phyloP scores from a whole-genome alignment of 2,797 vertebrate genomes.

The Danionella dracula region DNA sequence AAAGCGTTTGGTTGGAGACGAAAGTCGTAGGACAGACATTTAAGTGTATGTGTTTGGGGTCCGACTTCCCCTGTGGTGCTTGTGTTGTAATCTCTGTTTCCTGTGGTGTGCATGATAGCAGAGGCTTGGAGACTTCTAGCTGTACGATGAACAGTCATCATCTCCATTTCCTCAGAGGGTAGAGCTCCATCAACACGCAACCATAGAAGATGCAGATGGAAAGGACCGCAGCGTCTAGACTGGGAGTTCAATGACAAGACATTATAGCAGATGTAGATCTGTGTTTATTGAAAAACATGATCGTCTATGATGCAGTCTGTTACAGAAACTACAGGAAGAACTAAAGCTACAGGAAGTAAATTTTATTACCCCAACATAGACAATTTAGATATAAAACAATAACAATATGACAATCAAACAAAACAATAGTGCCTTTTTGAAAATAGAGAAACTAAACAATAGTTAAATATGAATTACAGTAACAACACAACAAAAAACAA shows the following conservation, averaged over 20 bases:
- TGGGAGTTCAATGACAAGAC: not conserved
- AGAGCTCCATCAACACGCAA: slow-evolving; percentile 36
- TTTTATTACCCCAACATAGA: too few relatives aligned
- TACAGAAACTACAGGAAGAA: too few relatives aligned
- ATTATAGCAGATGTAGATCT: not conserved
- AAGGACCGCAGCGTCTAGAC: not conserved
- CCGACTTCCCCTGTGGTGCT: slow-evolving; percentile 43
- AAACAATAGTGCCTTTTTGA: too few relatives aligned
- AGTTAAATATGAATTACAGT: too few relatives aligned
- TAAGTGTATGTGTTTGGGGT: slow-evolving; percentile 43
- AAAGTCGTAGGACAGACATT: slow-evolving; percentile 19
- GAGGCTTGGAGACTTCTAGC: slow-evolving; percentile 21
- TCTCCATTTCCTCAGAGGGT: slow-evolving; percentile 36
- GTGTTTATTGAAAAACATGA: too few relatives aligned
- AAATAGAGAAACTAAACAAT: too few relatives aligned
- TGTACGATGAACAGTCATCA: slow-evolving; percentile 40
- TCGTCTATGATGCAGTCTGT: too few relatives aligned
- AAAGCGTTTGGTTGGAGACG: slow-evolving; percentile 29
- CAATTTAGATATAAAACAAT: too few relatives aligned
- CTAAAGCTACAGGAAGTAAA: too few relatives aligned
- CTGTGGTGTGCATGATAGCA: slow-evolving; percentile 40
- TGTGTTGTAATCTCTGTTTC: slow-evolving; percentile 47
- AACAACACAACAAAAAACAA: too few relatives aligned
- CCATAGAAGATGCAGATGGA: not conserved
- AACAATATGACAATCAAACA: too few relatives aligned